Evolutionary conservation across 1,140 invertebrate genomes (phyloP), one percentile per base, ranked within the genome.

Genomic region (Diabrotica virgifera): DNA sequence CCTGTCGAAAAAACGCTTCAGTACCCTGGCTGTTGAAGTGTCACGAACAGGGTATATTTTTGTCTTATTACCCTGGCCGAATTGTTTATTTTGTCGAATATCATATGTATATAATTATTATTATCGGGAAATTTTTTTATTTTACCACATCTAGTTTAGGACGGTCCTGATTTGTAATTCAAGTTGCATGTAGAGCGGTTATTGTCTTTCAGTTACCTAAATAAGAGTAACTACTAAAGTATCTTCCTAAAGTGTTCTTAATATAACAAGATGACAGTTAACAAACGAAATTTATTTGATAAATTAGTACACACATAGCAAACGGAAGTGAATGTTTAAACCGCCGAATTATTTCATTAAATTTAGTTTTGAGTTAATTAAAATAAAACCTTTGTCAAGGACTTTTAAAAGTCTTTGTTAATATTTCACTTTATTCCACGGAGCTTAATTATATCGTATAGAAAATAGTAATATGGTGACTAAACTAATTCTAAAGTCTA

Each of bases 301-400:
- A 46, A 46, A 46, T 46, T 46, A 46, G 40, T 46, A 6, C n/a
- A 46, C 40, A 46, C 40, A 46, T 46, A 46, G n/a, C 40, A 46
- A 46, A 46, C 40, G 40, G 40, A 46, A 46, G 40, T 46, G 40
- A 46, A 46, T 46, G 40, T 46, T 46, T 46, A 46, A 46, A 46
- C 40, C 40, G 6, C 40, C 40, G n/a, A 46, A 46, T 46, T 46
- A 46, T 46, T 46, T 46, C 40, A 46, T 46, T 46, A 46, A 46
- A 46, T 46, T 46, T 46, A 46, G 8, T 46, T 46, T 46, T 46
- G 40, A 46, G 8, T 46, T 46, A 46, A 46, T 46, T 46, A 46
- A 46, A 46, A 46, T 46, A 46, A 46, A 46, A 46, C 40, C 40
- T 46, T 46, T 46, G 40, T 46, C 40, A 46, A 46, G 40, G 40